Conservation (phyloP, 2,113 vertebrate genomes). For the Mirza zaza region DNA sequence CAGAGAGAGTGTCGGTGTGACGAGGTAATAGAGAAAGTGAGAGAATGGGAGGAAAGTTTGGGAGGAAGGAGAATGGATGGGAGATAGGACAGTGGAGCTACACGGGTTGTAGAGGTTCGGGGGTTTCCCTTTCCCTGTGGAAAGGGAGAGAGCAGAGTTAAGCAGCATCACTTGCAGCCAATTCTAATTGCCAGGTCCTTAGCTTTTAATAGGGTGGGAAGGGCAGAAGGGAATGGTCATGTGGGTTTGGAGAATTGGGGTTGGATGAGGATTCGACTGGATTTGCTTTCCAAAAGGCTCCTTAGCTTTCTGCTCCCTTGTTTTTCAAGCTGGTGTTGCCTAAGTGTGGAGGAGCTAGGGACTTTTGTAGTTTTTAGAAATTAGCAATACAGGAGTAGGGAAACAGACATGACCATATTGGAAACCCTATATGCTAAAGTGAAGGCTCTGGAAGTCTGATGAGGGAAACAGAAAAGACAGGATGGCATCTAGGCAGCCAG, state of each 20-base stretch:
- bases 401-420: not conserved
- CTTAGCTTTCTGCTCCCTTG: constrained; percentile 14
- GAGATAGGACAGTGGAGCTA: not conserved
- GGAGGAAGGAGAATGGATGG: constrained; percentile 38
- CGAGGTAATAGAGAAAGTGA: constrained; percentile 61
- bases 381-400: not conserved
- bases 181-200: constrained; percentile 55
- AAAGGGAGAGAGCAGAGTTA: constrained; percentile 29
- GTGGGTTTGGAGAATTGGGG: constrained; percentile 56
- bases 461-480: not conserved
- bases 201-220: constrained; percentile 57
- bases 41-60: constrained; percentile 70
- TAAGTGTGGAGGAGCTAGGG: not conserved
- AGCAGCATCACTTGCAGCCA: constrained; percentile 59
- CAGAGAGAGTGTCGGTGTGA: constrained; percentile 33
- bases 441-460: not conserved
- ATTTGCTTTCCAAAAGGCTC: constrained; percentile 34
- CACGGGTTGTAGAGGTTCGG: not conserved
- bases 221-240: constrained; percentile 46
- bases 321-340: not conserved
- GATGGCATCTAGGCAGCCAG: not conserved
- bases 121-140: not conserved
- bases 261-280: constrained; percentile 47
- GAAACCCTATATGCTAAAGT: not conserved
- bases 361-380: constrained; percentile 31